These are phyloP conservation scores for Cuculus canorus DNA, from an alignment of 2,797 vertebrate genomes.

Conservation along the genomic window DNA sequence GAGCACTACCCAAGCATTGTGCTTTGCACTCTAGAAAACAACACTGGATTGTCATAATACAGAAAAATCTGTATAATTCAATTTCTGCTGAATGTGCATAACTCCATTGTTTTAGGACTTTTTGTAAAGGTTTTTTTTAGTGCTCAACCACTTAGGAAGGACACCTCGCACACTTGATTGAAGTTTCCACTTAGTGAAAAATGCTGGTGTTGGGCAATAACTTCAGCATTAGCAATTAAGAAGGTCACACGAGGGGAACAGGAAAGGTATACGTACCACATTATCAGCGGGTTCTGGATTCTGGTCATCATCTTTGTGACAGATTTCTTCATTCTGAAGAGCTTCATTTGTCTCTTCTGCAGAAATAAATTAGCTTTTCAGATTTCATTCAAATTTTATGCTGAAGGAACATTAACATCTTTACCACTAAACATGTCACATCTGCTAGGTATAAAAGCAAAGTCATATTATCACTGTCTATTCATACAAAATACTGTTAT, in stretches of 20 bases:
- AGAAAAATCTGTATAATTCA: neutral
- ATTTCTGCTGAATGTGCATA: neutral
- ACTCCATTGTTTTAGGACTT: neutral
- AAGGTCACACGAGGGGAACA: neutral
- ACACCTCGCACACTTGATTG: neutral
- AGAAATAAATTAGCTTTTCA: slow-evolving; percentile 66
- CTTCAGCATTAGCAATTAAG: neutral
- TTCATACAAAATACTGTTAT: neutral
- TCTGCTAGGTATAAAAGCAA: slow-evolving; percentile 15
- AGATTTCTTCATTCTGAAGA: slow-evolving; percentile 81
- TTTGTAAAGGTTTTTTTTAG: neutral
- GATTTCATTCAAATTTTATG: slow-evolving; percentile 13
- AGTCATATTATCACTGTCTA: neutral
- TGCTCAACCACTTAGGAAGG: neutral
- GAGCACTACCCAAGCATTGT: neutral
- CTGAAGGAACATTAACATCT: neutral
- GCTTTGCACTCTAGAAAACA: neutral
- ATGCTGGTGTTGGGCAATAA: neutral
- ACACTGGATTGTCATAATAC: neutral
- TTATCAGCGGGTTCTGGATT: slow-evolving; percentile 81
- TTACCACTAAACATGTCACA: neutral
- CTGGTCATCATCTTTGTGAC: slow-evolving; percentile 80
- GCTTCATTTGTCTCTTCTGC: slow-evolving; percentile 86
- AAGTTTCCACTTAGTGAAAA: neutral
- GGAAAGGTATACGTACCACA: slow-evolving; percentile 82